phyloP scores from a whole-genome alignment of 2,888 invertebrate genomes.

The Glyphotaelius pellucidus region DNA sequence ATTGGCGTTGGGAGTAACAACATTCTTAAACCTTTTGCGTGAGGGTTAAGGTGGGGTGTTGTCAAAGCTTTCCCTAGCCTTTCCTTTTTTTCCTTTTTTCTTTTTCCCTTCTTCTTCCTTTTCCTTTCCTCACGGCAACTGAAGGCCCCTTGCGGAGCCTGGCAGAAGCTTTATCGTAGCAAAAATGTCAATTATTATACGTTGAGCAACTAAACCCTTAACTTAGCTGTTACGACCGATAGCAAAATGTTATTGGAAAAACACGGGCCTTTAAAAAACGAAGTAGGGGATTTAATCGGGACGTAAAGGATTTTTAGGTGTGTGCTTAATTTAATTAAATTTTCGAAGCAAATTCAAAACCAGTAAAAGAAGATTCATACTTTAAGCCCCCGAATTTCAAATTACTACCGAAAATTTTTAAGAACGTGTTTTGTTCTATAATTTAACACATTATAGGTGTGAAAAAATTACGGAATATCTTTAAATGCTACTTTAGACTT shows the following conservation, averaged over 20 bases:
- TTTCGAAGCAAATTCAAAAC: too few species aligned
- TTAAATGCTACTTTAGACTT: too few species aligned
- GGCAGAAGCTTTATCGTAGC: neutral
- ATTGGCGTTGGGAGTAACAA: conserved; percentile 11
- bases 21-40: conserved; percentile 25
- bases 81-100: neutral
- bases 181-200: conserved; percentile 2
- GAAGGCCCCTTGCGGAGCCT: neutral
- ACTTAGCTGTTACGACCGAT: neutral
- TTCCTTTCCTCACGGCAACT: neutral
- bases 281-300: neutral
- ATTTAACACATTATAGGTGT: too few species aligned
- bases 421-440: too few species aligned
- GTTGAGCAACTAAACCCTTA: neutral
- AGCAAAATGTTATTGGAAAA: neutral
- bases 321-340: neutral
- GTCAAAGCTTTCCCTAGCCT: neutral
- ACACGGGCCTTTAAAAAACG: neutral
- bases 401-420: too few species aligned
- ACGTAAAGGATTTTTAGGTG: neutral
- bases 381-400: too few species aligned
- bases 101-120: neutral
- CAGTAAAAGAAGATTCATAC: too few species aligned
- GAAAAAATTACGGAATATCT: too few species aligned
- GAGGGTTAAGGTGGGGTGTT: neutral